phyloP scores from a whole-genome alignment of 2,113 vertebrate genomes.

The Oreochromis tanganicae region DNA sequence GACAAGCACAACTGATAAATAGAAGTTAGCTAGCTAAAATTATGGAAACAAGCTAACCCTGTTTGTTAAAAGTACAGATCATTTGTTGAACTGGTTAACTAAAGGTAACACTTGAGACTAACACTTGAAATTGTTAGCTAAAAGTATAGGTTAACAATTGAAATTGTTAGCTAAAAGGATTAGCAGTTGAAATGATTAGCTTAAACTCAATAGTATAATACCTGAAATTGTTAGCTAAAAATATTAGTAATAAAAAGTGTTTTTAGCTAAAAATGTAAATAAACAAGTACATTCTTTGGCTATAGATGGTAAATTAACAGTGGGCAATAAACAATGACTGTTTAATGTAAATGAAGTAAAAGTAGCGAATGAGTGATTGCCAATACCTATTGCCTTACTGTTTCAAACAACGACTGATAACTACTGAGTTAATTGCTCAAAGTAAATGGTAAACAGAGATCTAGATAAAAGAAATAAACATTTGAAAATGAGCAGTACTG shows the following conservation, averaged over 20 bases:
- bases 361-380: neutral
- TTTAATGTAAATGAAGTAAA: neutral
- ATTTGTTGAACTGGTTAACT: neutral
- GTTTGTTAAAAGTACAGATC: neutral
- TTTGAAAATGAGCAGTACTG: neutral
- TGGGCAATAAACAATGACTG: neutral
- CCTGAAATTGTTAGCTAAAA: neutral
- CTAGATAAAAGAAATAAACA: neutral
- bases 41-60: neutral
- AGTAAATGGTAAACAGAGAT: neutral
- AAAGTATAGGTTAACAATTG: neutral
- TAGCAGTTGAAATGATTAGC: neutral
- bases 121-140: neutral
- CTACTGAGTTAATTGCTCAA: neutral
- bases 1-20: neutral
- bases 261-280: neutral
- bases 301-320: neutral
- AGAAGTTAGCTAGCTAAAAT: neutral
- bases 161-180: neutral
- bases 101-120: neutral
- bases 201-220: neutral
- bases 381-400: neutral
- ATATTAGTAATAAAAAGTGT: neutral
- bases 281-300: neutral
- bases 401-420: neutral